phyloP scores from a whole-genome alignment of 2,888 invertebrate species.

The Alloscopus bannaensis region DNA sequence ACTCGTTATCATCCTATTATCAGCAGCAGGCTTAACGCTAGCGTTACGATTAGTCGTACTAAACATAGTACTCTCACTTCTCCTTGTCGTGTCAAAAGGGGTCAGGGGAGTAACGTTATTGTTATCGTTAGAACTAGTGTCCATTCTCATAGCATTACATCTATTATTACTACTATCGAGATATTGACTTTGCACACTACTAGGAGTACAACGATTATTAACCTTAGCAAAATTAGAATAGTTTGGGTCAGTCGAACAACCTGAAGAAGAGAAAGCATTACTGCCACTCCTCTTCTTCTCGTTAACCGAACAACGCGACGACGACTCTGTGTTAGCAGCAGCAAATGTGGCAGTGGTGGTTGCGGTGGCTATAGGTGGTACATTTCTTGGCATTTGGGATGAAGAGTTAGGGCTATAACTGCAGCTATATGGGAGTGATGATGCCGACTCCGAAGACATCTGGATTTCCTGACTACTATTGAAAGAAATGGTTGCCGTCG shows the following conservation, averaged over 20 bases:
- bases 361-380: constrained; percentile 29
- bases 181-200: constrained; percentile 63
- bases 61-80: constrained; percentile 44
- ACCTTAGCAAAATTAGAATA: constrained; percentile 64
- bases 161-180: constrained; percentile 50
- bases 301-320: constrained; percentile 42
- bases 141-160: constrained; percentile 33
- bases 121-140: constrained; percentile 45
- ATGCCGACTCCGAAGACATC: constrained; percentile 53
- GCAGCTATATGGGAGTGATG: constrained; percentile 28
- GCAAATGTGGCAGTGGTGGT: constrained; percentile 48
- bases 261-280: constrained; percentile 64
- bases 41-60: constrained; percentile 16
- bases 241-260: constrained; percentile 66
- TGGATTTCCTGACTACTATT: constrained; percentile 43
- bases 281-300: constrained; percentile 58
- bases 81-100: constrained; percentile 43
- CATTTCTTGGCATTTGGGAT: constrained; percentile 6
- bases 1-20: constrained; percentile 5
- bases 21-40: constrained; percentile 7
- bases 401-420: constrained; percentile 26
- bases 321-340: constrained; percentile 17
- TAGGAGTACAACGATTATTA: constrained; percentile 55
- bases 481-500: constrained; percentile 34
- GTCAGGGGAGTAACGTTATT: constrained; percentile 29